Percentiles rank a stretch among this genome's conserved stretches.
phyloP scores from a whole-genome alignment of 1,140 invertebrate species.

The Pseudomyrmex gracilis region DNA sequence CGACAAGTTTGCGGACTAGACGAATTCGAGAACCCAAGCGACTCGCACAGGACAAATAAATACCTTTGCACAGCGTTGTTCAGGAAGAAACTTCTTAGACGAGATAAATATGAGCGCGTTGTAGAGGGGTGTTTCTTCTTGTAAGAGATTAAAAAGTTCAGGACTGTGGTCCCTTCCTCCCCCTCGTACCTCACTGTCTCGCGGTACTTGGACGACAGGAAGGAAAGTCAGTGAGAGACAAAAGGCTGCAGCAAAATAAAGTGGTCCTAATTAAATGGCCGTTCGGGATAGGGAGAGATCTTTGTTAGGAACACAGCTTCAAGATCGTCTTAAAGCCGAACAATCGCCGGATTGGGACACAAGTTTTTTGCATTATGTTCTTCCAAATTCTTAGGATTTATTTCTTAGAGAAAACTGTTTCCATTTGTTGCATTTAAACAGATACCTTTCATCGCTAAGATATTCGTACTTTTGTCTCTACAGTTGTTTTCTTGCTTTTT shows the following conservation, averaged over 20 bases:
- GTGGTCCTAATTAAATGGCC: slow-evolving; percentile 82
- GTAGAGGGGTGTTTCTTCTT: slow-evolving; percentile 64
- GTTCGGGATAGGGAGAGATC: slow-evolving; percentile 66
- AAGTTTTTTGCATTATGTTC: neutral
- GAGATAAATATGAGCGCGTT: slow-evolving; percentile 75
- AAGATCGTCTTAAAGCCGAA: slow-evolving; percentile 71
- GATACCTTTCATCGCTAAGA: neutral
- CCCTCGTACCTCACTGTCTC: slow-evolving; percentile 52
- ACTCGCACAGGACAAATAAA: slow-evolving; percentile 42
- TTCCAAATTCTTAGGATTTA: neutral
- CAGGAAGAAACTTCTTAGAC: slow-evolving; percentile 70
- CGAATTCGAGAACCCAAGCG: slow-evolving; percentile 29
- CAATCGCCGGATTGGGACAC: slow-evolving; percentile 26
- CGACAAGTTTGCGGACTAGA: slow-evolving; percentile 5
- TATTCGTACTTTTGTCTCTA: neutral
- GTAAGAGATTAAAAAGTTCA: slow-evolving; percentile 80
- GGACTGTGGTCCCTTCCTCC: slow-evolving; percentile 53
- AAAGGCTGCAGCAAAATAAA: slow-evolving; percentile 79
- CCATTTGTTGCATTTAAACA: neutral
- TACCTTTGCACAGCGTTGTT: slow-evolving; percentile 41
- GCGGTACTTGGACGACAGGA: slow-evolving; percentile 68
- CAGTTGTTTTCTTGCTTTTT: neutral
- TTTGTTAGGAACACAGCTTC: slow-evolving; percentile 65
- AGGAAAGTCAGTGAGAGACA: slow-evolving; percentile 75
- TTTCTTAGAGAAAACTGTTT: neutral